Evolutionary conservation across 2,113 vertebrate species (phyloP).

Genomic region (Blennius ocellaris): DNA sequence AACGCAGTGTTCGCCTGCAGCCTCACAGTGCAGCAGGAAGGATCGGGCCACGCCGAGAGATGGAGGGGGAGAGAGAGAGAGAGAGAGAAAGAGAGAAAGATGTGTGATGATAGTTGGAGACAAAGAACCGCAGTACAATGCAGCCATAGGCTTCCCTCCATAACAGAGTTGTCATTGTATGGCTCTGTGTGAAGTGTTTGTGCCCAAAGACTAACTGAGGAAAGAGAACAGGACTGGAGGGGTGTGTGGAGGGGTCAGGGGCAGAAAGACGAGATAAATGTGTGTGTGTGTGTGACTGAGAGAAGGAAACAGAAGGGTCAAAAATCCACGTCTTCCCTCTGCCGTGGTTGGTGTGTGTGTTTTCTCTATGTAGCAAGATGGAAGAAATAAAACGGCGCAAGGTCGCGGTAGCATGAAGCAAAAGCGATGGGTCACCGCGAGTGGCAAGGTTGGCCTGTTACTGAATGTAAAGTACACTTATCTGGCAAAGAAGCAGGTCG

Average conservation of each 20-base stretch:
- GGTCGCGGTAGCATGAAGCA: too few species aligned
- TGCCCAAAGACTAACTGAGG: slow-evolving; percentile 60
- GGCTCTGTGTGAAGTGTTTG: slow-evolving; percentile 71
- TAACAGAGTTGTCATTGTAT: slow-evolving; percentile 75
- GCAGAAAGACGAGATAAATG: slow-evolving; percentile 9
- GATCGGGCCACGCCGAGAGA: slow-evolving; percentile 2
- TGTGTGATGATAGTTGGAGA: slow-evolving; percentile 49
- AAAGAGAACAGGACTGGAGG: slow-evolving; percentile 33
- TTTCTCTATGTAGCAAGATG: too few species aligned
- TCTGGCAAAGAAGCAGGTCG: neutral
- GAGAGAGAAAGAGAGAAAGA: slow-evolving; percentile 33
- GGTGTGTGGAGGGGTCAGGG: slow-evolving; percentile 8
- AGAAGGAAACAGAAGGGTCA: slow-evolving; percentile 1
- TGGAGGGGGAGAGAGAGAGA: too few species aligned
- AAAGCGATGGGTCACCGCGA: too few species aligned
- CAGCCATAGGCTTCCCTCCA: slow-evolving; percentile 56
- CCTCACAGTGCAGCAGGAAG: slow-evolving; percentile 10
- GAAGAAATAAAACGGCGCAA: too few species aligned
- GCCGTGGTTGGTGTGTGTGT: neutral
- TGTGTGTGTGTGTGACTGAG: slow-evolving; percentile 1
- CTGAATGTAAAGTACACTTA: too few species aligned
- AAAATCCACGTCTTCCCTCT: slow-evolving; percentile 10
- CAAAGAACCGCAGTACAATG: slow-evolving; percentile 66
- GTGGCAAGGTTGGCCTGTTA: too few species aligned
- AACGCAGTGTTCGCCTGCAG: slow-evolving; percentile 5